Conservation (phyloP, 2,113 vertebrate species). For the Tauraco erythrolophus region DNA sequence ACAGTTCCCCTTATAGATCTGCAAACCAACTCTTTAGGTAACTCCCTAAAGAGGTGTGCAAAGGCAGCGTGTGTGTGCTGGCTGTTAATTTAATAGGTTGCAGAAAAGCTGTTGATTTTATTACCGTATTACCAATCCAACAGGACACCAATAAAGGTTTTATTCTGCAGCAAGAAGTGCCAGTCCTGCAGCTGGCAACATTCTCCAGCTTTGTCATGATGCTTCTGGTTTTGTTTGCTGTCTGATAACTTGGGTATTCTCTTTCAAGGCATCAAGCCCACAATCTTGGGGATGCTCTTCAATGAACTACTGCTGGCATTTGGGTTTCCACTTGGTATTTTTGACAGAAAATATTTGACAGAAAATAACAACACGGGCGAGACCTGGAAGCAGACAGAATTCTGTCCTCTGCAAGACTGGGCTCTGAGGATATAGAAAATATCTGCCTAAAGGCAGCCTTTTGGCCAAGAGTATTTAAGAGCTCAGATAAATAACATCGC, state of each 20-base stretch:
- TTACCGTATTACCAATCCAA: neutral
- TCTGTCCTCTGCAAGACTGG: neutral
- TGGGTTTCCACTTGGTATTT: neutral
- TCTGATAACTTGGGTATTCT: neutral
- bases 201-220: neutral
- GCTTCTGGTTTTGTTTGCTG: slow-evolving; percentile 24
- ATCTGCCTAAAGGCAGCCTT: neutral
- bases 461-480: neutral
- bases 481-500: neutral
- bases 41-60: neutral
- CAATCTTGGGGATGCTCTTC: neutral
- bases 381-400: neutral
- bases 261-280: neutral
- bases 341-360: slow-evolving; percentile 1
- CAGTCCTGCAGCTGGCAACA: neutral
- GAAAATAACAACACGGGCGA: neutral
- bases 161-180: neutral
- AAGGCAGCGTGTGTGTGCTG: neutral
- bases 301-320: neutral
- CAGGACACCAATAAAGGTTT: slow-evolving; percentile 15
- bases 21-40: neutral
- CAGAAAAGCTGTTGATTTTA: neutral
- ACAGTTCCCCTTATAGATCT: neutral
- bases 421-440: neutral
- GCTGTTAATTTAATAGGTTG: neutral